Base-by-base conservation (phyloP, 2,888 invertebrate species). In the Parapristionchus giblindavisi region DNA sequence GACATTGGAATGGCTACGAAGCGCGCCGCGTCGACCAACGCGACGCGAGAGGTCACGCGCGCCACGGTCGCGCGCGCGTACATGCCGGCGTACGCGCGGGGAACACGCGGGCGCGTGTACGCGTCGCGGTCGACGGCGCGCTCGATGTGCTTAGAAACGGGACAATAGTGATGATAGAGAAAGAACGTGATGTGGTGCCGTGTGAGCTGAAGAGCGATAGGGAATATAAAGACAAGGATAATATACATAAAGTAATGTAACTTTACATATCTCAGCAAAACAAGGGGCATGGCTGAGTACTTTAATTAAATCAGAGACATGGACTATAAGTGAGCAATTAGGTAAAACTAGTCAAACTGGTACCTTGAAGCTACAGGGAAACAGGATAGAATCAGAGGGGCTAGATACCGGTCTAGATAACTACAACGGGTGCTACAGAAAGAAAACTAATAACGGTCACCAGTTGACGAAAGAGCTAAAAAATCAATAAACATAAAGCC, bases 241-340 rank as follows among this genome's bases (percentile, higher is more conserved):
- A 65, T 29, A 68, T 68, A 68, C 68, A 68, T 68, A 68, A 68
- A 68, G 68, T 68, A 38, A 34, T 68, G 68, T 36, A 68, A 68
- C 68, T 68, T 68, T 68, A 68, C 68, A 68, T 68, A 68, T 21
- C 66, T 21, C 17, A 34, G 38, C 56, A n/a, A n/a, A 54, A 14
- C 6, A 24, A 24, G 56, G 6, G 27, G 24, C n/a, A 54, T 6
- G 34, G 34, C 34, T 68, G 68, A 68, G 68, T 36, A 52, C 14
- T 24, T 17, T 54, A 14, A 2, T 38, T 17, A 24, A 17, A 48
- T 21, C 21, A 21, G 21, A 48, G 21, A 14, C 11, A 21, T 48
- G 48, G 21, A 48, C n/a, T n/a, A n/a, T n/a, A n/a, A n/a, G 36
- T 61, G 61, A 61, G 61, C 61, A 61, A 65, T 2, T 21, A 11